Conservation (phyloP, 1,140 invertebrate genomes). For the Cydia fagiglandana region DNA sequence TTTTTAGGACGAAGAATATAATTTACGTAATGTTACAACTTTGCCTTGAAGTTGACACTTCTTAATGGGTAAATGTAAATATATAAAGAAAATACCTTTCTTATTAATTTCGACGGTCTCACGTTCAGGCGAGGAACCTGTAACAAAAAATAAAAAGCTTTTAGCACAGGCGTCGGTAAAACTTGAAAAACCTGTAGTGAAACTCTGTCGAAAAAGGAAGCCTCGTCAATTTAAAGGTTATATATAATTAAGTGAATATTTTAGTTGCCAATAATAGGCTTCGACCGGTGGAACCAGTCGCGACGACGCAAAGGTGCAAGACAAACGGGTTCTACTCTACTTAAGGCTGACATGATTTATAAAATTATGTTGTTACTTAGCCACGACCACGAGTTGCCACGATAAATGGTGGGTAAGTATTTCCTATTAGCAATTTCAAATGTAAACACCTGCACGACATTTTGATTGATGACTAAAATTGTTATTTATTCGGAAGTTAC, state of each 20-base stretch:
- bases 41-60: conserved; percentile 41
- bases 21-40: background rate
- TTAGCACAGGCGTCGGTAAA: background rate
- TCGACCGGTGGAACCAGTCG: conserved; percentile 62
- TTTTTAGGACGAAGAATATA: conserved; percentile 17
- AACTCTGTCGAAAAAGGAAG: conserved; percentile 29
- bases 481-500: conserved; percentile 7
- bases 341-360: conserved; percentile 35
- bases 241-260: conserved; percentile 62
- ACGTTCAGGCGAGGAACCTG: conserved; percentile 66
- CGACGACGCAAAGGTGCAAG: conserved; percentile 54
- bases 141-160: conserved; percentile 47
- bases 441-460: conserved; percentile 20
- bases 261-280: conserved; percentile 54
- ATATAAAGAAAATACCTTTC: conserved; percentile 62
- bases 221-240: conserved; percentile 51
- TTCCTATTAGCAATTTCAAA: conserved; percentile 9
- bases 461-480: conserved; percentile 16
- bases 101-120: conserved; percentile 65
- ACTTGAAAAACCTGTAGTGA: conserved; percentile 25
- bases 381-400: background rate
- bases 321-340: conserved; percentile 51
- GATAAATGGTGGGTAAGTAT: background rate
- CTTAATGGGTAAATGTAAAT: conserved; percentile 44
- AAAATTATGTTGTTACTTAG: conserved; percentile 32